Evolutionary conservation across 2,113 vertebrate genomes (phyloP).

Genomic region (Hyperopisus bebe): DNA sequence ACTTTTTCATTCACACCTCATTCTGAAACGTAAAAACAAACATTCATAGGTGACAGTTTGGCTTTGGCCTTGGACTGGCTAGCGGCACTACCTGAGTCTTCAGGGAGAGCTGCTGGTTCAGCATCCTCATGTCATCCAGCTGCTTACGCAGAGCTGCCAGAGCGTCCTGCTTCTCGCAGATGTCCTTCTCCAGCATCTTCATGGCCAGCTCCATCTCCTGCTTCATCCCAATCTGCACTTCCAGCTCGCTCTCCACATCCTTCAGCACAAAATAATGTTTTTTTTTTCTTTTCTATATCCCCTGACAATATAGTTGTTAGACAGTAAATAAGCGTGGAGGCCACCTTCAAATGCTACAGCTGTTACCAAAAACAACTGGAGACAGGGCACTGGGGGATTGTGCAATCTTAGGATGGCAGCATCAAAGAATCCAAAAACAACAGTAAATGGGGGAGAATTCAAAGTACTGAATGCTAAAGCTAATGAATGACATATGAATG

Average conservation of each 20-base stretch:
- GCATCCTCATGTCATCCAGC: slow-evolving; percentile 83
- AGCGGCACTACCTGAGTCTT: slow-evolving; percentile 78
- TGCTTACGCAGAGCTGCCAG: slow-evolving; percentile 89
- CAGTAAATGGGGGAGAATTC: not conserved
- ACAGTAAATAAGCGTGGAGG: not conserved
- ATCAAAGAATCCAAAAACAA: not conserved
- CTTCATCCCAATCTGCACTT: slow-evolving; percentile 92
- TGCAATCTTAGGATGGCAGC: not conserved
- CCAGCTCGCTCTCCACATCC: slow-evolving; percentile 96
- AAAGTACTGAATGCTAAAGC: not conserved
- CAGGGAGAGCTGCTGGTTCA: slow-evolving; percentile 89
- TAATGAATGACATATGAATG: not conserved
- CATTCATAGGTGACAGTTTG: not conserved
- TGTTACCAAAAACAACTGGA: not conserved
- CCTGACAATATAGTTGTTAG: not conserved
- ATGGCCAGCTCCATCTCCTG: slow-evolving; percentile 98
- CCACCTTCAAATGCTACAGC: not conserved
- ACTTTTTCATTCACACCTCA: not conserved
- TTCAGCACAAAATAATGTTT: slow-evolving; percentile 37
- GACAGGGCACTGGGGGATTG: not conserved
- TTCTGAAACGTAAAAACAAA: not conserved
- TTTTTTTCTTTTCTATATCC: not conserved
- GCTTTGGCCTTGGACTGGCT: not conserved
- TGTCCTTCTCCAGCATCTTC: slow-evolving; percentile 98
- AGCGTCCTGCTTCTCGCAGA: slow-evolving; percentile 93